Evolutionary conservation across 1,140 invertebrate species (phyloP).

Genomic region (Mamestra configurata): DNA sequence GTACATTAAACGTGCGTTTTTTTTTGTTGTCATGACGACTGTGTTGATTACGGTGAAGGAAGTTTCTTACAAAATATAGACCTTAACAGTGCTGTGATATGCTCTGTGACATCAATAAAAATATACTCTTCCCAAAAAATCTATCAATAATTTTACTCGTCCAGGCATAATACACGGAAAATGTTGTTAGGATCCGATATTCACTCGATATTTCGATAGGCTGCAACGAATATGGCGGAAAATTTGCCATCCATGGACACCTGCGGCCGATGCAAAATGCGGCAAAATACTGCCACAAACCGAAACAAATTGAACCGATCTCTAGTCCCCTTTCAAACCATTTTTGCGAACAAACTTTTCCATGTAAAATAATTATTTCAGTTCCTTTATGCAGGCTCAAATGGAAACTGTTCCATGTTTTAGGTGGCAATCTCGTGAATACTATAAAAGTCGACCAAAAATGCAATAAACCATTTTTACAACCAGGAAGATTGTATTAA

Average conservation of each 20-base stretch:
- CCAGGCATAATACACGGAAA: background rate
- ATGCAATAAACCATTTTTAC: slow-evolving; percentile 7
- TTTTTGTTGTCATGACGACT: too few relatives aligned
- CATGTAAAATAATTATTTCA: slow-evolving; percentile 22
- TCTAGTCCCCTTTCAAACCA: background rate
- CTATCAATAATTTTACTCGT: background rate
- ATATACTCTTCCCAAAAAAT: background rate
- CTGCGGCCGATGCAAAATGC: slow-evolving; percentile 31
- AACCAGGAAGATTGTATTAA: background rate
- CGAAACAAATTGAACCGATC: slow-evolving; percentile 14
- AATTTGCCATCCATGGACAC: slow-evolving; percentile 11
- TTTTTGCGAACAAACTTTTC: background rate
- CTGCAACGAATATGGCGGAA: slow-evolving; percentile 5
- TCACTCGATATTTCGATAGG: background rate
- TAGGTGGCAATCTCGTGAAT: background rate
- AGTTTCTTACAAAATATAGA: too few relatives aligned
- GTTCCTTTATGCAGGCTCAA: background rate
- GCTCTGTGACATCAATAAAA: background rate
- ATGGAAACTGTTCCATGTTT: background rate
- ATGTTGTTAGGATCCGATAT: slow-evolving; percentile 20
- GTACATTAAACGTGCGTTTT: too few relatives aligned
- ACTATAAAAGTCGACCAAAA: background rate
- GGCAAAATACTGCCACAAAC: slow-evolving; percentile 13
- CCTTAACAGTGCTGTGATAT: too few relatives aligned
- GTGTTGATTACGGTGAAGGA: too few relatives aligned